Evolutionary conservation across 2,888 invertebrate species (phyloP).

Genomic region (Drosophila paracracens): DNA sequence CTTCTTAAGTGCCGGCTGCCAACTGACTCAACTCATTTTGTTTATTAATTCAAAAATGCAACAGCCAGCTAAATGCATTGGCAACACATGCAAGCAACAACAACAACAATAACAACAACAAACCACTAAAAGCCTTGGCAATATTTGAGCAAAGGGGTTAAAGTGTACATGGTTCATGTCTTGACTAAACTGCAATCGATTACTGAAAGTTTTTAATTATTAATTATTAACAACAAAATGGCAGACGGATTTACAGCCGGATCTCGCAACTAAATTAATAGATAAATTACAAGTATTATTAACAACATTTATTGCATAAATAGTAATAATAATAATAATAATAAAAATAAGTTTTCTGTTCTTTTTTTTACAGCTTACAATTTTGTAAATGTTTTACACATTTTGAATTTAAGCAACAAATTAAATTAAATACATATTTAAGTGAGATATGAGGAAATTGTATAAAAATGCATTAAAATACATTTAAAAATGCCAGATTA

Average conservation of each 20-base stretch:
- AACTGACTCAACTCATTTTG: constrained; percentile 48
- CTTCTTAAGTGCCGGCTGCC: constrained; percentile 44
- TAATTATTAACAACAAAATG: neutral
- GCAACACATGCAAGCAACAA: constrained; percentile 52
- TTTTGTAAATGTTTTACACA: neutral
- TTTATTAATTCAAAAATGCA: constrained; percentile 63
- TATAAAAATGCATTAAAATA: neutral
- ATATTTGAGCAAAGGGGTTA: constrained; percentile 21
- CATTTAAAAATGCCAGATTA: neutral
- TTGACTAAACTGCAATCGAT: constrained; percentile 24
- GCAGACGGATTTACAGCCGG: neutral
- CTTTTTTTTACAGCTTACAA: neutral
- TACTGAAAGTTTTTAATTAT: neutral
- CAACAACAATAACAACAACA: constrained; percentile 6
- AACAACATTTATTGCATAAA: no score
- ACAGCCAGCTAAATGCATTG: constrained; percentile 46
- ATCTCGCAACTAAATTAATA: neutral
- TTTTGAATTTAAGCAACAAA: neutral
- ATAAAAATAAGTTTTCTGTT: neutral
- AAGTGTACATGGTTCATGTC: constrained; percentile 28
- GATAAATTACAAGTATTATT: neutral
- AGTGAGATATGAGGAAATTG: neutral
- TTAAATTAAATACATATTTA: neutral
- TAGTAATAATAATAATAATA: neutral
- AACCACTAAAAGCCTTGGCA: constrained; percentile 18